Conservation (phyloP, 2,113 vertebrate species). For the Centropus bengalensis region DNA sequence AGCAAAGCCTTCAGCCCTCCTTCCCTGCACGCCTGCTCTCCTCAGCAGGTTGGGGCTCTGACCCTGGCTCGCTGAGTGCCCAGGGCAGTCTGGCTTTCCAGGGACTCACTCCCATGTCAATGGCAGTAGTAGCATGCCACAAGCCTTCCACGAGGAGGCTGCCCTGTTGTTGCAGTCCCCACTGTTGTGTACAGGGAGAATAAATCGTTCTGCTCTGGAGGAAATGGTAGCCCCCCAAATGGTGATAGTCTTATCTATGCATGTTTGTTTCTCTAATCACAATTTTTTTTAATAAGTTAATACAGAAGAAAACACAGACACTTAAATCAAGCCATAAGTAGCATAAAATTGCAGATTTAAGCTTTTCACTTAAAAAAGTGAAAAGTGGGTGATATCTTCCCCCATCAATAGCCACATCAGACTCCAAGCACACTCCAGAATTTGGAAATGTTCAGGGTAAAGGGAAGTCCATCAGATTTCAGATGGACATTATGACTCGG, state of each 20-base stretch:
- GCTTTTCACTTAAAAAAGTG: not conserved
- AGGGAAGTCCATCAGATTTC: not conserved
- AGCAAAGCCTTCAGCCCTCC: not conserved
- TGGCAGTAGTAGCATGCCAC: not conserved
- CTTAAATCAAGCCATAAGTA: not conserved
- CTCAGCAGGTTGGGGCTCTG: not conserved
- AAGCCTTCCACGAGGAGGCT: not conserved
- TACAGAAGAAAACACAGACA: not conserved
- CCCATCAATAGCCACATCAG: not conserved
- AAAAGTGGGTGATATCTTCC: not conserved
- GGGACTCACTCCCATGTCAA: accelerated
- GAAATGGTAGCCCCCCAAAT: not conserved
- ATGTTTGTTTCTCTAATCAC: not conserved
- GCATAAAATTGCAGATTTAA: not conserved
- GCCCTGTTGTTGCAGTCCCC: too few species aligned
- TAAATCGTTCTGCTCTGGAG: not conserved
- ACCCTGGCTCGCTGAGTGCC: accelerated
- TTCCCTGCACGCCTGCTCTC: not conserved
- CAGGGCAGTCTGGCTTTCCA: not conserved
- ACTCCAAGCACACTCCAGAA: not conserved
- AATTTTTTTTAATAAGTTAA: not conserved
- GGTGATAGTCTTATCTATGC: not conserved
- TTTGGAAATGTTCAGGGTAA: not conserved
- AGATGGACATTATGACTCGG: not conserved
- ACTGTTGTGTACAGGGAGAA: not conserved